A percentile compares a stretch with the other conserved stretches of the same genome.
phyloP scores from a whole-genome alignment of 2,888 invertebrate species.

The Xestia rhomboidea region DNA sequence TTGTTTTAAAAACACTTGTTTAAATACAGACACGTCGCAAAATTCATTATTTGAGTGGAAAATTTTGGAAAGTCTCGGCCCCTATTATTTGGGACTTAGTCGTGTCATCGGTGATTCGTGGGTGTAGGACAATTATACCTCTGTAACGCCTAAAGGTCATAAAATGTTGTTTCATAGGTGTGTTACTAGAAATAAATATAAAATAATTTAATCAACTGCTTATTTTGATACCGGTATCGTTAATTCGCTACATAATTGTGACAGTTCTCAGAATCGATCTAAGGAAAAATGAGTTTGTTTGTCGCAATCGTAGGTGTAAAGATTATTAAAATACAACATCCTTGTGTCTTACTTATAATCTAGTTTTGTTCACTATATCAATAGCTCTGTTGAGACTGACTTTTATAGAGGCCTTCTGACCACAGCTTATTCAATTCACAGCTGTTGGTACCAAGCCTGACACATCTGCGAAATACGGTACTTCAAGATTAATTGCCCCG shows the following conservation, averaged over 20 bases:
- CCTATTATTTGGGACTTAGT: not conserved
- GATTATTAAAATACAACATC: constrained; percentile 24
- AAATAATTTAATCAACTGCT: not conserved
- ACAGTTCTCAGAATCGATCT: constrained; percentile 25
- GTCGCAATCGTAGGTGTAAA: not conserved
- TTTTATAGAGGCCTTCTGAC: not conserved
- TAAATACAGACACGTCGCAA: constrained; percentile 11
- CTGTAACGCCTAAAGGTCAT: not conserved
- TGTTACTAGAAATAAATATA: constrained; percentile 11
- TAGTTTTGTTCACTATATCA: not conserved
- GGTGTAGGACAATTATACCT: constrained; percentile 11
- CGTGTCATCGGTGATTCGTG: not conserved
- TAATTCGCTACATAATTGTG: not conserved
- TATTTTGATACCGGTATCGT: not conserved
- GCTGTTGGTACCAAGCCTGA: constrained; percentile 11
- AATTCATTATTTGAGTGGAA: constrained; percentile 31
- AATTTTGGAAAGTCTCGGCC: constrained; percentile 10
- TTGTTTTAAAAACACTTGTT: constrained; percentile 51
- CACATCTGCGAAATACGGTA: constrained; percentile 5
- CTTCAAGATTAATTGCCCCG: constrained; percentile 20
- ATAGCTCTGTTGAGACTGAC: not conserved
- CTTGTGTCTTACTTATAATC: constrained; percentile 4
- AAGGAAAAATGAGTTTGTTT: constrained; percentile 10
- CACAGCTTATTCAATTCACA: constrained; percentile 3
- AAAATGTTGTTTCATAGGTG: not conserved